Percentiles rank a stretch among this genome's conserved stretches.
These are phyloP conservation scores for Candoia aspera DNA, from an alignment of 2,113 vertebrate species.

Conservation along the genomic window DNA sequence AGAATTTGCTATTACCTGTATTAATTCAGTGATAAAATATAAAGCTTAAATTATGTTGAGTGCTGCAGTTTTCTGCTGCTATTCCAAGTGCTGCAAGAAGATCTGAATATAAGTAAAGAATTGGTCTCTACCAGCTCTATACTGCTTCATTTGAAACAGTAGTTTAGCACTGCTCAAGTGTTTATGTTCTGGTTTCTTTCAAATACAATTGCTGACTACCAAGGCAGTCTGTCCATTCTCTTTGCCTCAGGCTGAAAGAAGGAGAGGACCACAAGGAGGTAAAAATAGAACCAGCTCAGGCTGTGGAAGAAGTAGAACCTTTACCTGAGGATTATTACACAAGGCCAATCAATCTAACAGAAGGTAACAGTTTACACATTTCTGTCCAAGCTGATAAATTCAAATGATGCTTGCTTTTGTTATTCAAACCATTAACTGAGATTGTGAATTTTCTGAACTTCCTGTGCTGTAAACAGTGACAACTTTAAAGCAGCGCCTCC, in stretches of 20 bases:
- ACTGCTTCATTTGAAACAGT: neutral
- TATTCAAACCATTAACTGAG: neutral
- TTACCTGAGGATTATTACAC: constrained; percentile 97
- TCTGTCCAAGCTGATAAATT: neutral
- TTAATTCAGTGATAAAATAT: neutral
- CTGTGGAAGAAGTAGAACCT: constrained; percentile 94
- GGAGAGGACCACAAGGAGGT: constrained; percentile 97
- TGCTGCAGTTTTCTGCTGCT: neutral
- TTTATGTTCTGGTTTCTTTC: neutral
- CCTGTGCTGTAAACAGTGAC: constrained; percentile 79
- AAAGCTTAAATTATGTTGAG: neutral
- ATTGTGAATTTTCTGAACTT: constrained; percentile 40
- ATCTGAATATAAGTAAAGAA: neutral
- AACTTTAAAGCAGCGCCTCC: constrained; percentile 91
- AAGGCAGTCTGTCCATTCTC: neutral
- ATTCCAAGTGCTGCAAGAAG: neutral
- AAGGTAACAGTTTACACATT: constrained; percentile 76
- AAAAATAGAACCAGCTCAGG: constrained; percentile 91
- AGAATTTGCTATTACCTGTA: neutral
- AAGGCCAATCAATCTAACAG: constrained; percentile 89
- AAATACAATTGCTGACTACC: rapidly evolving
- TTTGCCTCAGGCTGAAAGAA: constrained; percentile 86
- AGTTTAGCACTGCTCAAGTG: neutral
- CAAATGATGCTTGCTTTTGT: neutral
- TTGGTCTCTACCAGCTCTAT: neutral